Conservation (phyloP, 1,140 invertebrate genomes). For the Holotrichia oblita region DNA sequence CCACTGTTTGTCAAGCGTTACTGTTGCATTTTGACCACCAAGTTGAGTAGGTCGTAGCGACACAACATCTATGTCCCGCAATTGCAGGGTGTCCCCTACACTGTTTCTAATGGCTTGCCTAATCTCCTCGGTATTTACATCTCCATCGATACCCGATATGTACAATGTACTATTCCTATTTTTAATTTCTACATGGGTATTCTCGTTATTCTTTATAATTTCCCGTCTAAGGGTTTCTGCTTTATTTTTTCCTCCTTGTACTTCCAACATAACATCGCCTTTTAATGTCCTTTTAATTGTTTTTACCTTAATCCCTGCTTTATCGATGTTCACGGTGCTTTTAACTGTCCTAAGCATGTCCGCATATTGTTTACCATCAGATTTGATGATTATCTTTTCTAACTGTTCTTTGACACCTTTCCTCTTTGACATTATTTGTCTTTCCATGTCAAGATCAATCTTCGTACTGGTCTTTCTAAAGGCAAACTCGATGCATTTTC, state of each 20-base stretch:
- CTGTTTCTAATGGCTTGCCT: conserved; percentile 22
- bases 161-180: conserved; percentile 30
- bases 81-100: neutral
- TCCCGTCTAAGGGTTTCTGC: conserved; percentile 8
- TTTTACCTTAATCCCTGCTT: neutral
- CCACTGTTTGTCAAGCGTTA: neutral
- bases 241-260: neutral
- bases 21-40: conserved; percentile 30
- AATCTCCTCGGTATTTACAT: conserved; percentile 19
- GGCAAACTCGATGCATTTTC: too few species aligned
- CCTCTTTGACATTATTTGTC: too few species aligned
- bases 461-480: too few species aligned
- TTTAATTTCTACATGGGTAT: conserved; percentile 4
- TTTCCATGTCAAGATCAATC: too few species aligned
- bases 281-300: neutral
- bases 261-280: conserved; percentile 3
- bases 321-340: conserved; percentile 2
- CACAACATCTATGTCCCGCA: neutral
- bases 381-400: neutral
- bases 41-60: conserved; percentile 22
- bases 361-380: neutral
- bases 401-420: too few species aligned
- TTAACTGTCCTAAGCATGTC: conserved; percentile 8
- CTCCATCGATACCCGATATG: conserved; percentile 17
- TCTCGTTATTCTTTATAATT: conserved; percentile 7